These are phyloP conservation scores for Anastrepha obliqua DNA, from an alignment of 1,140 invertebrate genomes.

Conservation along the genomic window DNA sequence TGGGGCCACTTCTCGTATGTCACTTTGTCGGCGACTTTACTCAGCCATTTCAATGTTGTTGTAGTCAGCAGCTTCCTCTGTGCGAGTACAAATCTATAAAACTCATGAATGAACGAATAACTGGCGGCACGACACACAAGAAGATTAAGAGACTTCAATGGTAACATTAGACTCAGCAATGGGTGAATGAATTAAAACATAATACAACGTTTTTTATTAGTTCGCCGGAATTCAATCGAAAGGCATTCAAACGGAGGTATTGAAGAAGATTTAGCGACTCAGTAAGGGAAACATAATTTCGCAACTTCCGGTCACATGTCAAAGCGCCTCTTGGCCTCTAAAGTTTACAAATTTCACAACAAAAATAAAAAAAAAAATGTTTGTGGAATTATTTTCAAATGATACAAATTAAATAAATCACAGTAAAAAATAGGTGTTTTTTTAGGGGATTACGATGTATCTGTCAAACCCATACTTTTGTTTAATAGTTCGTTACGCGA, in stretches of 20 bases:
- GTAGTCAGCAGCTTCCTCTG: neutral
- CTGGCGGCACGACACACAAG: neutral
- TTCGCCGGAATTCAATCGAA: neutral
- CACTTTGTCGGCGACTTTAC: neutral
- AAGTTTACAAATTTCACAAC: neutral
- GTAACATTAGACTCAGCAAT: neutral
- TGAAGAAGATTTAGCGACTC: neutral
- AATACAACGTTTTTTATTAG: neutral
- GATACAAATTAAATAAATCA: no score
- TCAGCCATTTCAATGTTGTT: neutral
- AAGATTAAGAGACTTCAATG: neutral
- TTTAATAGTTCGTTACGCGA: no score
- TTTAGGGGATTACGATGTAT: no score
- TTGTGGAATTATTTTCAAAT: no score
- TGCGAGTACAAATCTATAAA: constrained; percentile 14
- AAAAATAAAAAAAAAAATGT: no score
- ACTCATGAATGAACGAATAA: constrained; percentile 35
- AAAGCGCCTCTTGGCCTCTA: neutral
- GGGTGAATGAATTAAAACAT: constrained; percentile 2
- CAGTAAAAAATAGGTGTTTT: no score
- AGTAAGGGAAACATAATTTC: neutral
- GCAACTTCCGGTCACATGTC: neutral
- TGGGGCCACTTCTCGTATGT: neutral
- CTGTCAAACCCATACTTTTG: no score
- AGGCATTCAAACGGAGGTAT: neutral